A percentile compares a stretch with the other conserved stretches of the same genome.
Evolutionary conservation across 53 echinoderm and acorn worm genomes (phyloP).

Genomic region (Paracentrotus lividus): DNA sequence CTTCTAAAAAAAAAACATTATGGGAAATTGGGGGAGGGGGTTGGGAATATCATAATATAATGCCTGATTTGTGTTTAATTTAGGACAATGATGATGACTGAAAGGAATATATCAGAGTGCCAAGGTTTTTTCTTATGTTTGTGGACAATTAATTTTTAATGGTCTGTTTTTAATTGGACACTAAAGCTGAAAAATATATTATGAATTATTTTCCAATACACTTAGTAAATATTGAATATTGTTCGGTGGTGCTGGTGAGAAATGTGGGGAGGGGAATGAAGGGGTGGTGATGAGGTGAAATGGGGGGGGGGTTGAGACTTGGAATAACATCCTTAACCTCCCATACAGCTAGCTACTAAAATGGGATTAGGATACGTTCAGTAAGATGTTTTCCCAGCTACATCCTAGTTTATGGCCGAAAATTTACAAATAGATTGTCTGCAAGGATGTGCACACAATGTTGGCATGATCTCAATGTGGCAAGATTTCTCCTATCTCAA

Average conservation of each 20-base stretch:
- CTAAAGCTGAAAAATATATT: not conserved
- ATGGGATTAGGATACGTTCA: not conserved
- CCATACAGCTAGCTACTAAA: not conserved
- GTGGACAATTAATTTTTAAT: not conserved
- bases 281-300: not conserved
- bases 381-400: not conserved
- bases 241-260: not conserved
- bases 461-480: not conserved
- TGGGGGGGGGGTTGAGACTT: no score
- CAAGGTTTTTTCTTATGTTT: not conserved
- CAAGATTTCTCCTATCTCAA: not conserved
- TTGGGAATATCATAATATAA: no score
- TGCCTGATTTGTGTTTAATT: no score
- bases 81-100: no score
- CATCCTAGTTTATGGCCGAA: not conserved
- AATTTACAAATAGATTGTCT: not conserved
- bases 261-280: not conserved
- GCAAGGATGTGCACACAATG: not conserved
- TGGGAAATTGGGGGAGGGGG: no score
- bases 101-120: no score
- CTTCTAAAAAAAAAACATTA: no score
- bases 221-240: not conserved
- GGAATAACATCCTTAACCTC: not conserved
- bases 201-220: not conserved
- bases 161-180: not conserved